Conservation (phyloP, 2,113 vertebrate species). For the Orycteropus afer region DNA sequence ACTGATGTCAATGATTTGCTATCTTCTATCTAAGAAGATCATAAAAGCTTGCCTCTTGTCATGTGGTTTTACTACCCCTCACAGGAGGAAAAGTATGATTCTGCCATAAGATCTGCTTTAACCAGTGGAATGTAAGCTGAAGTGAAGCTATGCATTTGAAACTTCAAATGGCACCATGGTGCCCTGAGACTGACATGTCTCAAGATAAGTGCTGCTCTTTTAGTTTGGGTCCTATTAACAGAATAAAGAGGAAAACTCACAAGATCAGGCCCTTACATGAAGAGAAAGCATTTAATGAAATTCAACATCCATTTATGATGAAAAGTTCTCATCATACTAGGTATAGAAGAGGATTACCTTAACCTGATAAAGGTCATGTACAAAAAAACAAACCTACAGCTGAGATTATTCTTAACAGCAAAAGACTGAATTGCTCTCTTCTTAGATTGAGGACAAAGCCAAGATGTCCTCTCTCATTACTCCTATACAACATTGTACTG, state of each 20-base stretch:
- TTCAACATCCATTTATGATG: constrained; percentile 17
- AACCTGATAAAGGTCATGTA: background rate
- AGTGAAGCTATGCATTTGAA: background rate
- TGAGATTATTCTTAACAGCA: background rate
- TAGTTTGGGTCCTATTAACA: background rate
- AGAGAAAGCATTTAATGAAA: background rate
- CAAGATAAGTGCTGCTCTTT: background rate
- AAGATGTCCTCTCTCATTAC: background rate
- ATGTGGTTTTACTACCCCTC: background rate
- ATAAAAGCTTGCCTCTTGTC: background rate
- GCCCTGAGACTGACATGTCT: background rate
- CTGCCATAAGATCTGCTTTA: background rate
- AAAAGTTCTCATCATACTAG: constrained; percentile 22
- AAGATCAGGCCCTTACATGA: background rate
- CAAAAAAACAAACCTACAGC: background rate
- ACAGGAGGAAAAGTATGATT: background rate
- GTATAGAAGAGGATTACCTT: background rate
- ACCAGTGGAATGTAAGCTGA: background rate
- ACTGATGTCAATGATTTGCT: background rate
- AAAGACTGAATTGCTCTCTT: background rate
- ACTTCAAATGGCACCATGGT: background rate
- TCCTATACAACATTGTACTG: background rate
- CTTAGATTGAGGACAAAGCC: background rate
- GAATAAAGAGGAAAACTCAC: background rate
- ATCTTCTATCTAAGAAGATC: background rate